These are phyloP conservation scores for Rosalia funebris DNA, from an alignment of 2,888 invertebrate species.

Conservation along the genomic window DNA sequence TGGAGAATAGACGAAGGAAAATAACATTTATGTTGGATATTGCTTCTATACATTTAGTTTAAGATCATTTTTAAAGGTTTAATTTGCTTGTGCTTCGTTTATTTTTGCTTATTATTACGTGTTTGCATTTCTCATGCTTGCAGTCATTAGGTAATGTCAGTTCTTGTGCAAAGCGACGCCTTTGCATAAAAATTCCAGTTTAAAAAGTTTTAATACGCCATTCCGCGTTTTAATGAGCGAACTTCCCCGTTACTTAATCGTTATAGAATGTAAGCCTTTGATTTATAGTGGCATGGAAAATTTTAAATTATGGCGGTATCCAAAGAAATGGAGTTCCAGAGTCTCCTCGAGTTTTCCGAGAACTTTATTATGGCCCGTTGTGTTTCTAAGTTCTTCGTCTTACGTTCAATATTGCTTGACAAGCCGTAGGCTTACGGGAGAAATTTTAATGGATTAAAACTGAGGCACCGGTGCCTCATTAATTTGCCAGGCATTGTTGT, in stretches of 20 bases:
- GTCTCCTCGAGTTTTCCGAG: not conserved
- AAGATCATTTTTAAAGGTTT: too few species aligned
- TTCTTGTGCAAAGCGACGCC: too few species aligned
- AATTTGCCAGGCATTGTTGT: not conserved
- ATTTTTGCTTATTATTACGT: too few species aligned
- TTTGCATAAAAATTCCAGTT: conserved; percentile 1
- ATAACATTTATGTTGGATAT: too few species aligned
- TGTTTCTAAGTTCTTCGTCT: not conserved
- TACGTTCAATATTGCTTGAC: not conserved
- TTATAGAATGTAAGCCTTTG: conserved; percentile 11
- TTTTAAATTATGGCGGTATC: conserved; percentile 16
- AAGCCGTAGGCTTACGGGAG: not conserved
- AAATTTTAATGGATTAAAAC: not conserved
- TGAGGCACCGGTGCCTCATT: not conserved
- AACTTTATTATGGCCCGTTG: not conserved
- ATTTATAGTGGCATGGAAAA: conserved; percentile 16
- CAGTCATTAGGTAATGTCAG: too few species aligned
- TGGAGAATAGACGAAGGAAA: too few species aligned
- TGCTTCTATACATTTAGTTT: too few species aligned
- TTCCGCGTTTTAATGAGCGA: conserved; percentile 4
- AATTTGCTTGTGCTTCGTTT: too few species aligned
- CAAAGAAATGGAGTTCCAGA: not conserved
- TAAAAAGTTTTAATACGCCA: conserved; percentile 6
- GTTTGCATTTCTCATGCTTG: too few species aligned
- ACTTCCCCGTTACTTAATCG: conserved; percentile 14